Evolutionary conservation across 2,888 invertebrate genomes (phyloP).

Genomic region (Scaptomyza parva): DNA sequence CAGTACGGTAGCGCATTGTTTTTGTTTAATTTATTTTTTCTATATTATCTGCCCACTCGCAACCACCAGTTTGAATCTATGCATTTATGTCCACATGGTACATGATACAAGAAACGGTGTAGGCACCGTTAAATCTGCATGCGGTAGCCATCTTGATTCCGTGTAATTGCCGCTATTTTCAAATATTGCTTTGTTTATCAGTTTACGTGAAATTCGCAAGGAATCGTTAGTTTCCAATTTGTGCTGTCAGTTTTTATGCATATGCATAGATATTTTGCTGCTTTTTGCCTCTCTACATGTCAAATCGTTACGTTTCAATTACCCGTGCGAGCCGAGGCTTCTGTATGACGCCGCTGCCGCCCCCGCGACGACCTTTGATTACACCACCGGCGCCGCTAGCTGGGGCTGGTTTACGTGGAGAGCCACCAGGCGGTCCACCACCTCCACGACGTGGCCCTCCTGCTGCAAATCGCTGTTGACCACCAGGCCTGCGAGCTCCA

Average conservation of each 20-base stretch:
- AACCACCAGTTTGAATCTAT: slow-evolving; percentile 52
- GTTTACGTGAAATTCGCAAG: slow-evolving; percentile 39
- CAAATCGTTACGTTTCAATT: slow-evolving; percentile 76
- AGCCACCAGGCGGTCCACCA: slow-evolving; percentile 78
- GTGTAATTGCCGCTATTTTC: slow-evolving; percentile 42
- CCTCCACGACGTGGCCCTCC: slow-evolving; percentile 86
- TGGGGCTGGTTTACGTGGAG: slow-evolving; percentile 79
- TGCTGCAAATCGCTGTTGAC: slow-evolving; percentile 84
- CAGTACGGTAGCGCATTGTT: slow-evolving; percentile 16
- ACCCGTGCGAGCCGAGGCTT: slow-evolving; percentile 84
- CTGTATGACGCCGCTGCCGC: slow-evolving; percentile 87
- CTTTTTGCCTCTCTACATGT: slow-evolving; percentile 58
- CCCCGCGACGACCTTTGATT: slow-evolving; percentile 89
- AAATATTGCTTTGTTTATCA: slow-evolving; percentile 31
- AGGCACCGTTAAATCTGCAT: slow-evolving; percentile 44
- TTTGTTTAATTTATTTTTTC: slow-evolving; percentile 12
- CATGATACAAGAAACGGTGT: slow-evolving; percentile 32
- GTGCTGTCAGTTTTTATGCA: slow-evolving; percentile 46
- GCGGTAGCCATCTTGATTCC: slow-evolving; percentile 56
- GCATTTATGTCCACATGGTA: slow-evolving; percentile 41
- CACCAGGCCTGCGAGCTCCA: slow-evolving; percentile 82
- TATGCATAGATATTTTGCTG: slow-evolving; percentile 66
- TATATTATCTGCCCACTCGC: slow-evolving; percentile 27
- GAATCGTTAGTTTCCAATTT: slow-evolving; percentile 42
- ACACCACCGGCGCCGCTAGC: slow-evolving; percentile 85